Conservation (phyloP, 2,888 invertebrate species). For the Protodeltote pygarga region DNA sequence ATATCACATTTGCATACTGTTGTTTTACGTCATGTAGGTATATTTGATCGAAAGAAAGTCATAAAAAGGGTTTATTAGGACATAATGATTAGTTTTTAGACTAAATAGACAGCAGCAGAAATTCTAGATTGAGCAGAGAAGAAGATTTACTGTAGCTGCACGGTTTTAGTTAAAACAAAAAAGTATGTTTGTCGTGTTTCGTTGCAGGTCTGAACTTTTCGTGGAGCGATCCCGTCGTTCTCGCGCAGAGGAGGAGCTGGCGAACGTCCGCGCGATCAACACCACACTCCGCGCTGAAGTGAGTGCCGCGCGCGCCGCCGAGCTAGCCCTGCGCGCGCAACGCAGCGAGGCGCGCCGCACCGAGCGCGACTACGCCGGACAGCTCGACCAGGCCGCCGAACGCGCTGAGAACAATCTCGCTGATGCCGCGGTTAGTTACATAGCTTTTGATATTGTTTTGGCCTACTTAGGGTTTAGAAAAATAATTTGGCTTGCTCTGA, state of each 20-base stretch:
- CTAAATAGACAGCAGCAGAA: no score
- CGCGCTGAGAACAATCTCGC: constrained; percentile 43
- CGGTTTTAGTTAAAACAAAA: not conserved
- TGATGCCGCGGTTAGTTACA: constrained; percentile 54
- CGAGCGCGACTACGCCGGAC: constrained; percentile 20
- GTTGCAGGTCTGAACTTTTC: constrained; percentile 71
- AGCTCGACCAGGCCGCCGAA: constrained; percentile 44
- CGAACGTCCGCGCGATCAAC: constrained; percentile 52
- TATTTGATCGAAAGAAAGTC: no score
- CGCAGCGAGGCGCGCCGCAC: constrained; percentile 35
- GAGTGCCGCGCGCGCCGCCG: constrained; percentile 42
- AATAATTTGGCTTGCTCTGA: no score
- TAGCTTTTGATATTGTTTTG: no score
- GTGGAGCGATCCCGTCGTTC: constrained; percentile 74
- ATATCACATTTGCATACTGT: no score
- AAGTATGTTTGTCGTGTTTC: not conserved
- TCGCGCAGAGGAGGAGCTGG: constrained; percentile 70
- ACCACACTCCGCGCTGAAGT: constrained; percentile 53
- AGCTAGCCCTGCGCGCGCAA: constrained; percentile 40
- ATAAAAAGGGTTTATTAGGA: no score
- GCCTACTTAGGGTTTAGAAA: no score
- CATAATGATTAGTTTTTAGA: no score
- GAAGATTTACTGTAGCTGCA: no score
- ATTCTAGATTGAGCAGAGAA: no score
- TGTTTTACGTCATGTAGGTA: no score